A percentile compares a stretch with the other conserved stretches of the same genome.
These are phyloP conservation scores for Herpetotheres cachinnans DNA, from an alignment of 2,113 vertebrate species.

Conservation along the genomic window DNA sequence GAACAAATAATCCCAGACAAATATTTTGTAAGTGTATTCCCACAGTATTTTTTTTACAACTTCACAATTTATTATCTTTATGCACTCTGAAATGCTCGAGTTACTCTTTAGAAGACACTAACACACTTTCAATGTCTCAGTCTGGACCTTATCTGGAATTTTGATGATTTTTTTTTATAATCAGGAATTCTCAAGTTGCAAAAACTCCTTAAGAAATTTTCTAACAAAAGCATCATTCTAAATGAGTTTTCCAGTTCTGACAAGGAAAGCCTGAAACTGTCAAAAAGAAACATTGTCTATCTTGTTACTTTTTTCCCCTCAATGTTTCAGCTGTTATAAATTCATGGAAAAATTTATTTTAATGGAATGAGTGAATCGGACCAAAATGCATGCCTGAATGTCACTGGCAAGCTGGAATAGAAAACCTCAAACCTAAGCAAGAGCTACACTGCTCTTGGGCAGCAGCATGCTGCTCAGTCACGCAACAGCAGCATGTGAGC, in stretches of 20 bases:
- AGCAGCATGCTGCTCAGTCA: neutral
- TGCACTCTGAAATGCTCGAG: neutral
- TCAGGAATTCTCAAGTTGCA: neutral
- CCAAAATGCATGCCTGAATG: neutral
- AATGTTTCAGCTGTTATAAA: neutral
- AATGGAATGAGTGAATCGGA: constrained; percentile 3
- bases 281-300: neutral
- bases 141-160: neutral
- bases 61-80: neutral
- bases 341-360: neutral
- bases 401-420: neutral
- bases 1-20: neutral
- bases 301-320: neutral
- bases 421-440: neutral
- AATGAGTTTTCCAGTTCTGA: neutral
- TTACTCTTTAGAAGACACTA: neutral
- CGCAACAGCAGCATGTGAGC: neutral
- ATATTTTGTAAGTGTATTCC: neutral
- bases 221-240: neutral
- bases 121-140: neutral
- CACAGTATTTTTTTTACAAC: neutral
- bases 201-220: neutral
- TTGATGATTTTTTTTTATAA: neutral
- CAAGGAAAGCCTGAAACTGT: neutral
- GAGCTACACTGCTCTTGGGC: neutral